These are phyloP conservation scores for Thermophis baileyi DNA, from an alignment of 2,113 vertebrate species.

Conservation along the genomic window DNA sequence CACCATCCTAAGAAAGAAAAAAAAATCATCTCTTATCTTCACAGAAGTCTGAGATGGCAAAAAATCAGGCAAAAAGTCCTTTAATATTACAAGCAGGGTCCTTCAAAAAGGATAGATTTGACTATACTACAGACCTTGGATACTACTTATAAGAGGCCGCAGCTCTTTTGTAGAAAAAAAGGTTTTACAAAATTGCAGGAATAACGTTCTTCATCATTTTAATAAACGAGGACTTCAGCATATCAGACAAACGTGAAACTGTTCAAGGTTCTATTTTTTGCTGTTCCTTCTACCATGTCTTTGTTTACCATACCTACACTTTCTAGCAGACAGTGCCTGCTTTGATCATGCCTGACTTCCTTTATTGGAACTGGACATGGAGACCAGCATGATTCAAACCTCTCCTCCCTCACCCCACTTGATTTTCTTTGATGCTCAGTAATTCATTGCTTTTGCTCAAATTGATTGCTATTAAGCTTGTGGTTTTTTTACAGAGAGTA, in stretches of 20 bases:
- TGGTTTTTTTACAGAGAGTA: background rate
- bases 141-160: background rate
- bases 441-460: background rate
- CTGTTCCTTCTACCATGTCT: background rate
- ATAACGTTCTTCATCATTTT: no score
- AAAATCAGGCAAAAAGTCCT: background rate
- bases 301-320: background rate
- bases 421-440: background rate
- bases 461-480: background rate
- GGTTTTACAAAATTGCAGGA: background rate
- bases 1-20: background rate
- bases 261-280: background rate
- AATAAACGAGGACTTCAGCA: no score
- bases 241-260: no score
- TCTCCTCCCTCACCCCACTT: background rate
- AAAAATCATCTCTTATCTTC: background rate
- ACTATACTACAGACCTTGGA: background rate
- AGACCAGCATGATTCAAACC: background rate
- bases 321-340: background rate
- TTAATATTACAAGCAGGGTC: background rate
- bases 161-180: background rate
- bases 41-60: background rate
- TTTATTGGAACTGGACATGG: background rate
- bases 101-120: background rate
- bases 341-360: background rate